phyloP scores from a whole-genome alignment of 2,113 vertebrate species.

The Clarias gariepinus region DNA sequence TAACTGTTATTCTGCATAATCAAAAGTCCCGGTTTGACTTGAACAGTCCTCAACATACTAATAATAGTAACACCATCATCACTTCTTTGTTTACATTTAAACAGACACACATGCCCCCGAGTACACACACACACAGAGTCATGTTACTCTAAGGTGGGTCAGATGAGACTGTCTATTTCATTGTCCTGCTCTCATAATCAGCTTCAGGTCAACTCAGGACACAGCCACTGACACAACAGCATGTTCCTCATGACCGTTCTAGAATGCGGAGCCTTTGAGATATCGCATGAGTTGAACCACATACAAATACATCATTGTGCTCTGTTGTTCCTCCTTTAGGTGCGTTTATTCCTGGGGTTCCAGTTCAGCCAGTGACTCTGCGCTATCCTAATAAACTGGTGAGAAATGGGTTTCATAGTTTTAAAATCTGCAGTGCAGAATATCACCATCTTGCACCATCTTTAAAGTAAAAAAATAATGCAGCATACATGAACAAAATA shows the following conservation, averaged over 20 bases:
- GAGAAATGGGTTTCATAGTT: constrained; percentile 53
- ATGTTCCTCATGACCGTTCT: neutral
- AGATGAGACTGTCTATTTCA: neutral
- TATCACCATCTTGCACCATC: neutral
- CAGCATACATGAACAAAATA: too few species aligned
- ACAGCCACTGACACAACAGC: neutral
- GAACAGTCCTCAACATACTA: neutral
- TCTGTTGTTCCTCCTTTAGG: constrained; percentile 66
- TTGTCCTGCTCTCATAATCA: neutral
- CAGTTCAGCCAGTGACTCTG: constrained; percentile 91
- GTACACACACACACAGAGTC: neutral
- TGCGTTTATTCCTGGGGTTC: constrained; percentile 92
- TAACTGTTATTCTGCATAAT: too few species aligned
- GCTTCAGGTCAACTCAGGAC: neutral
- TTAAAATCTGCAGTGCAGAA: neutral
- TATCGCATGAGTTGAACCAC: neutral
- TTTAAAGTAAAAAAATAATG: neutral
- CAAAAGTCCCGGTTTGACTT: neutral
- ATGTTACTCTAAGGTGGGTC: constrained; percentile 9
- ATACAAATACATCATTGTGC: neutral
- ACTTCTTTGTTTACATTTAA: neutral
- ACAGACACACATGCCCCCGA: neutral
- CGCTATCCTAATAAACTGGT: constrained; percentile 92
- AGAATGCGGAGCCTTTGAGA: neutral
- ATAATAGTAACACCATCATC: neutral